Base-by-base conservation (phyloP, 1,140 invertebrate genomes). In the Neodiprion fabricii region DNA sequence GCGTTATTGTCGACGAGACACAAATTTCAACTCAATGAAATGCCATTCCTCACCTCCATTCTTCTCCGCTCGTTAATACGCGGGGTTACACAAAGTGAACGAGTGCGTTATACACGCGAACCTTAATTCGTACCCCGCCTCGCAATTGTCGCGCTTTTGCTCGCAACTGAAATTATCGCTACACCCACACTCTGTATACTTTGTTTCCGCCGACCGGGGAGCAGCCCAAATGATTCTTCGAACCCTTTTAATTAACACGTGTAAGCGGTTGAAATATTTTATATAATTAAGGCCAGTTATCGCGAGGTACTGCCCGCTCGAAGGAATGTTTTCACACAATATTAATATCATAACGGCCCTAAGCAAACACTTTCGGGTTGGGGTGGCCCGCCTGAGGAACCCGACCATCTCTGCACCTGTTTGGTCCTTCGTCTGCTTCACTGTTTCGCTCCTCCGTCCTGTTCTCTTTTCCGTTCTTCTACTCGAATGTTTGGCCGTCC, bases 361-460 rank as follows among this genome's bases (percentile, higher is more conserved):
- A 78, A 77, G 69, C 75, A 80, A 83, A 81, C 76, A 79, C 75
- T 66, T 71, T 75, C n/a, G 53, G 53, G 53, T 61, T 17, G 53
- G 53, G 4, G 53, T 61, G 53, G 53, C 53, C 53, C 53, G 53
- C 53, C 8, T 61, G 53, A 61, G 53, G 53, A 61, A 17, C n/a
- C 53, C 53, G 11, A 17, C 11, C 53, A 61, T 61, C 53, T 61
- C 53, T 61, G 53, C 81, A 81, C 79, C 79, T 82, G 81, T 82
- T 82, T 61, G n/a, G 53, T 61, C 53, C 53, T 61, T 14, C n/a
- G 53, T 17, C 53, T 61, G 53, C n/a, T 61, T 61, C 53, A 61
- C 53, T 61, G 53, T 61, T 14, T 17, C 53, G 11, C 11, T 17
- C n/a, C 11, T 61, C n/a, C 53, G 11, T 14, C 9, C n/a, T 61